Base-by-base conservation (phyloP, 2,888 invertebrate genomes). In the Griposia aprilina region DNA sequence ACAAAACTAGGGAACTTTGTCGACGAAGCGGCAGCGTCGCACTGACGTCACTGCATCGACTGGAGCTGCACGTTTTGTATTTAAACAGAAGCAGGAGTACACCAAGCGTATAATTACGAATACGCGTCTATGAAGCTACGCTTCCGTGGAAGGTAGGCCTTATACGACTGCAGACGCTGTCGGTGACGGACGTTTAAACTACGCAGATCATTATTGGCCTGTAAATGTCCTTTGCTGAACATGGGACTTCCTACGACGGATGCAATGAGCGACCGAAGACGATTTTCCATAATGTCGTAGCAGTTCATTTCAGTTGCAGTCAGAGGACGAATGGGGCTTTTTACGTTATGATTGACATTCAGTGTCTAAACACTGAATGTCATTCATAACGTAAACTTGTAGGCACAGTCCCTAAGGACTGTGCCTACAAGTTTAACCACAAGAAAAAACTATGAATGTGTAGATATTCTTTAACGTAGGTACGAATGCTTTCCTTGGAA, bases 231-330 rank as follows among this genome's bases (percentile, higher is more conserved):
- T 57, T 36, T 41, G 36, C 55, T 36, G 66, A 67, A 60, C 48
- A 67, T 30, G 60, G 36, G 26, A 60, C 66, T 60, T 76, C 76
- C 66, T 50, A 41, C 3, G 55, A 62, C 41, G 76, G 60, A 75
- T 62, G 52, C 66, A 48, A 55, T n/a, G 75, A 73, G n/a, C 11
- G 50, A 74, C 17, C 45, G 17, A 59, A 65, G n/a, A n/a, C n/a
- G 11, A 66, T 52, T 74, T 59, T 59, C 23, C 65, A 36, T 59
- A 50, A 65, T 26, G 15, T 7, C 23, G 23, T 41, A 1, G 26
- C 17, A 63, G 41, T 59, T 72, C 2, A 62, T 30, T 30, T 62
- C 17, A 45, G 20, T 41, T 2, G 30, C 11, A 73, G 26, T 8
- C 10, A 55, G 23, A n/a, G 11, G 26, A 26, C 5, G 15, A 23